phyloP scores from a whole-genome alignment of 2,797 vertebrate genomes.

The Mormyrops boulengeri region DNA sequence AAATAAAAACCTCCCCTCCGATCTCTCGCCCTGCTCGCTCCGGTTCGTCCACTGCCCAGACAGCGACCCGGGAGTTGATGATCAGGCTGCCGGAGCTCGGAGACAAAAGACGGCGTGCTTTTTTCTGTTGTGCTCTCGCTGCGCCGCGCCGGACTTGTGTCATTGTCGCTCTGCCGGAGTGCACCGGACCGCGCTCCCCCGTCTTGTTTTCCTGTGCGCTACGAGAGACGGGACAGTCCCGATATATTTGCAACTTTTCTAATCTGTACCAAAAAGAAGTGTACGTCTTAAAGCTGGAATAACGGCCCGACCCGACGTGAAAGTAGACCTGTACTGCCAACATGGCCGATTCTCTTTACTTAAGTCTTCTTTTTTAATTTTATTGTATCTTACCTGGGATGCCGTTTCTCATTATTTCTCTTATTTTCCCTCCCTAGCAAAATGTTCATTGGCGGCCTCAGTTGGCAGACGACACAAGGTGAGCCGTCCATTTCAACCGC shows the following conservation, averaged over 20 bases:
- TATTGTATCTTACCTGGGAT: background rate
- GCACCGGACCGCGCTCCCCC: constrained; percentile 12
- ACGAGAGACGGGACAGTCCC: constrained; percentile 26
- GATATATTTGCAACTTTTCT: constrained; percentile 31
- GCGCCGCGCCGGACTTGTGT: constrained; percentile 35
- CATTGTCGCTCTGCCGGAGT: constrained; percentile 37
- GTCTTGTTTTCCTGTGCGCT: constrained; percentile 44
- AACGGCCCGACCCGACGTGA: constrained; percentile 57
- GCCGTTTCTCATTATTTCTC: constrained; percentile 17
- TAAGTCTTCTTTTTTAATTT: constrained; percentile 49
- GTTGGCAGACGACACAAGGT: constrained; percentile 94
- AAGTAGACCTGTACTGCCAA: constrained; percentile 58
- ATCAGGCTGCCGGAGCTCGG: constrained; percentile 50
- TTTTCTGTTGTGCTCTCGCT: constrained; percentile 28
- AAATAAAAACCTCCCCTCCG: constrained; percentile 12
- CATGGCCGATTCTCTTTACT: constrained; percentile 73
- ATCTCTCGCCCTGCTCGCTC: constrained; percentile 26
- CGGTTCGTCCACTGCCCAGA: constrained; percentile 38
- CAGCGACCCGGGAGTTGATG: constrained; percentile 60
- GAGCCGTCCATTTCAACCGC: constrained; percentile 64
- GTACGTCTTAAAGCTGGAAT: constrained; percentile 53
- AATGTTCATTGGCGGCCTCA: constrained; percentile 93
- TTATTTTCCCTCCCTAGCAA: constrained; percentile 74
- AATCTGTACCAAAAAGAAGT: constrained; percentile 1
- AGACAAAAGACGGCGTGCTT: constrained; percentile 68